Percentiles rank a stretch among this genome's conserved stretches.
These are phyloP conservation scores for Lycocerus yunnanus DNA, from an alignment of 2,888 invertebrate species.

Conservation along the genomic window DNA sequence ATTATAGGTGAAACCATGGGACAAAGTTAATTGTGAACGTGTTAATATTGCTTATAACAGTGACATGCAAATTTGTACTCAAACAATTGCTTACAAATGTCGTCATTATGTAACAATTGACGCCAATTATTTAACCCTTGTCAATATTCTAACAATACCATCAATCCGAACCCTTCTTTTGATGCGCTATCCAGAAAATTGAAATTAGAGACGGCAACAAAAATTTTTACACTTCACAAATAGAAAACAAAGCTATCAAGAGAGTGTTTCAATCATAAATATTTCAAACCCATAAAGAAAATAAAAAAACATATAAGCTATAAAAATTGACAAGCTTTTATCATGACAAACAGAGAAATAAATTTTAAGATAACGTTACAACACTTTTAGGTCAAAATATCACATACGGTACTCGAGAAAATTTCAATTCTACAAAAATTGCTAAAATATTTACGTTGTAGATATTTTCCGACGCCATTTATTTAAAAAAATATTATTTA, in stretches of 20 bases:
- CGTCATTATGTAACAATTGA: not conserved
- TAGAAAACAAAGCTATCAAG: not conserved
- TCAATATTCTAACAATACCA: not conserved
- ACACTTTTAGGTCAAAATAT: not conserved
- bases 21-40: constrained; percentile 17
- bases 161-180: not conserved
- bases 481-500: not conserved
- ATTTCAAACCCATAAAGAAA: not conserved
- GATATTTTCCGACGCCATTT: not conserved
- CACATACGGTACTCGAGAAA: not conserved
- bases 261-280: not conserved
- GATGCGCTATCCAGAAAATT: not conserved
- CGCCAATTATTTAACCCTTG: not conserved
- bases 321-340: not conserved
- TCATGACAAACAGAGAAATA: not conserved
- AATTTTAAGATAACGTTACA: not conserved
- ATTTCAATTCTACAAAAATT: not conserved
- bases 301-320: not conserved
- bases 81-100: not conserved
- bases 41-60: constrained; percentile 22
- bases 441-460: not conserved
- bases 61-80: constrained; percentile 5
- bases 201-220: not conserved
- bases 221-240: not conserved
- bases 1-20: constrained; percentile 22